These are phyloP conservation scores for Sprattus sprattus DNA, from an alignment of 2,113 vertebrate genomes.

Conservation along the genomic window DNA sequence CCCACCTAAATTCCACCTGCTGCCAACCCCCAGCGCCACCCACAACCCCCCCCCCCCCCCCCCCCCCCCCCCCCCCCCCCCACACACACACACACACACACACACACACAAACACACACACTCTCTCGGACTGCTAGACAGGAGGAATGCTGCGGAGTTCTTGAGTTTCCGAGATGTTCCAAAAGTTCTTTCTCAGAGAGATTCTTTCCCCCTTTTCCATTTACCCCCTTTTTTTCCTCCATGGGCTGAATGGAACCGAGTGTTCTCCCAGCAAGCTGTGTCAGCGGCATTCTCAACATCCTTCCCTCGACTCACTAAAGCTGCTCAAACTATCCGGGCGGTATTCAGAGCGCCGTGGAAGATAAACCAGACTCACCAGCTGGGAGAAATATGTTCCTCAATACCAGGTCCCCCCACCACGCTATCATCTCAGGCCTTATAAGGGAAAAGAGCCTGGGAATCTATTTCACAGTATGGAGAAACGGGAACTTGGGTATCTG, in stretches of 20 bases:
- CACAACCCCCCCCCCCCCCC: not conserved
- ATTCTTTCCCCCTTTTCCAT: not conserved
- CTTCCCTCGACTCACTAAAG: not conserved
- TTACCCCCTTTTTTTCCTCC: not conserved
- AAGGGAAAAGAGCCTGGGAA: conserved; percentile 58
- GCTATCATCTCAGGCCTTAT: conserved; percentile 60
- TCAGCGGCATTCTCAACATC: not conserved
- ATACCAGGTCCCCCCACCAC: conserved; percentile 47
- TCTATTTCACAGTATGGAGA: conserved; percentile 19
- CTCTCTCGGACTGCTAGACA: not conserved
- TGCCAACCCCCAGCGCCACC: not conserved
- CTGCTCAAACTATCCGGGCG: not conserved
- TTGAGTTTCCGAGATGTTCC: not conserved
- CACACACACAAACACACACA: not conserved
- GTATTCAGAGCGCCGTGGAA: conserved; percentile 35
- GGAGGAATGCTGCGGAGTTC: not conserved
- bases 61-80: not conserved
- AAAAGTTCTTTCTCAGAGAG: conserved; percentile 1
- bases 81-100: not conserved
- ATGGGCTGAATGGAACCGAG: not conserved
- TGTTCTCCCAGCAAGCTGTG: not conserved
- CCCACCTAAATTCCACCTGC: not conserved
- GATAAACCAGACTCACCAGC: conserved; percentile 56
- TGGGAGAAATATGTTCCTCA: conserved; percentile 68
- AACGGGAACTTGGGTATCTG: conserved; percentile 17